These are phyloP conservation scores for Catagonus wagneri DNA, from an alignment of 2,113 vertebrate species.

Conservation along the genomic window DNA sequence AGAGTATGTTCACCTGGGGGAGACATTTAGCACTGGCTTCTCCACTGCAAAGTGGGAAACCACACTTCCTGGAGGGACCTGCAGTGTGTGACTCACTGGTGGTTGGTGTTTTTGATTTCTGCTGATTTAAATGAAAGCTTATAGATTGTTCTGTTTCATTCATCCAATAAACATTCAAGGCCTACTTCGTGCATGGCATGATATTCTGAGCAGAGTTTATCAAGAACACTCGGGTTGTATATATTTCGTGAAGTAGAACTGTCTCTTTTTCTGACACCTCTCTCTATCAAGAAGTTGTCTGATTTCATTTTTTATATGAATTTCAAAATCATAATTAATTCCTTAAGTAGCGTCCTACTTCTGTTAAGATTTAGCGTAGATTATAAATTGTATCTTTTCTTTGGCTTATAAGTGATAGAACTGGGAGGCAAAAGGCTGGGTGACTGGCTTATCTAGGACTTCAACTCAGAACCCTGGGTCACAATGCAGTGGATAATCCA, in stretches of 20 bases:
- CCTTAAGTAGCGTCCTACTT: conserved; percentile 22
- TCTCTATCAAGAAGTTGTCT: background rate
- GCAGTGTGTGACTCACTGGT: background rate
- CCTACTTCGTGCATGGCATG: background rate
- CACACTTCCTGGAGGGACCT: background rate
- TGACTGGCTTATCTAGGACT: background rate
- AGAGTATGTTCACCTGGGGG: background rate
- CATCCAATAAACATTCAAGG: background rate
- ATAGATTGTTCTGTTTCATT: background rate
- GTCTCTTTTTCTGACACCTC: background rate
- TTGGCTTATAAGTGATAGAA: background rate
- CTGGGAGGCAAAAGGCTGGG: background rate
- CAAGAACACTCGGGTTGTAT: background rate
- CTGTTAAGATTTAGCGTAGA: conserved; percentile 7
- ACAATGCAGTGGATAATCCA: background rate
- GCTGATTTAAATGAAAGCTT: background rate
- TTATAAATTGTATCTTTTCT: background rate
- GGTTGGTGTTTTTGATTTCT: background rate
- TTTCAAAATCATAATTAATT: conserved; percentile 11
- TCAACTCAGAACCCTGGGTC: background rate
- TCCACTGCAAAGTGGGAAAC: background rate
- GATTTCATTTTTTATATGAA: conserved; percentile 41
- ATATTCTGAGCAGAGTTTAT: background rate
- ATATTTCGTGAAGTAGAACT: conserved; percentile 11
- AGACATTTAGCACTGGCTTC: background rate